phyloP scores from a whole-genome alignment of 2,888 invertebrate species.

The Strigamia crassipes region DNA sequence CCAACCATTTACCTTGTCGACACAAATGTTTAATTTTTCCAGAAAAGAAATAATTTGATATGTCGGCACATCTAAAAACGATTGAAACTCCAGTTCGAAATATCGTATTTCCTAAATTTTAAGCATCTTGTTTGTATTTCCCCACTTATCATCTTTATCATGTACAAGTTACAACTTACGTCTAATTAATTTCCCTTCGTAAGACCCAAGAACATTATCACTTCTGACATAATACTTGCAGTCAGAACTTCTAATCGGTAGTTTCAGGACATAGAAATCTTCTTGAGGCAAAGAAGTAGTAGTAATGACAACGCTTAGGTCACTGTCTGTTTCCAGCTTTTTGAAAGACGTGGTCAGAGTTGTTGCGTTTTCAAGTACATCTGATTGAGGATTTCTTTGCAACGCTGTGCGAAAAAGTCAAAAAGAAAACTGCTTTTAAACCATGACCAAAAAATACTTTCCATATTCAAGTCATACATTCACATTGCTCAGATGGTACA shows the following conservation, averaged over 20 bases:
- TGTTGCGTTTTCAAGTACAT: neutral
- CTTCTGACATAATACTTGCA: neutral
- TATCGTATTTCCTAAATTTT: neutral
- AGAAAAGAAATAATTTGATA: neutral
- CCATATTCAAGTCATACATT: neutral
- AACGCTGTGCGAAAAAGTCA: neutral
- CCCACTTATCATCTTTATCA: neutral
- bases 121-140: neutral
- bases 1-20: constrained; percentile 4
- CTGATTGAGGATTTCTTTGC: neutral
- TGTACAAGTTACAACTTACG: neutral
- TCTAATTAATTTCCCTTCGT: neutral
- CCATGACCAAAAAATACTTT: neutral
- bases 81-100: neutral
- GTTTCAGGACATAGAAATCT: neutral
- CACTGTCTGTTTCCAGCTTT: neutral
- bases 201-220: neutral
- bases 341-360: neutral
- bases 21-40: constrained; percentile 18
- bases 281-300: neutral
- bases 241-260: neutral
- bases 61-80: neutral
- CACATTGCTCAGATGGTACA: neutral
- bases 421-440: too few relatives aligned
- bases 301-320: neutral